These are phyloP conservation scores for Nyctibius grandis DNA, from an alignment of 2,797 vertebrate genomes.

Conservation along the genomic window DNA sequence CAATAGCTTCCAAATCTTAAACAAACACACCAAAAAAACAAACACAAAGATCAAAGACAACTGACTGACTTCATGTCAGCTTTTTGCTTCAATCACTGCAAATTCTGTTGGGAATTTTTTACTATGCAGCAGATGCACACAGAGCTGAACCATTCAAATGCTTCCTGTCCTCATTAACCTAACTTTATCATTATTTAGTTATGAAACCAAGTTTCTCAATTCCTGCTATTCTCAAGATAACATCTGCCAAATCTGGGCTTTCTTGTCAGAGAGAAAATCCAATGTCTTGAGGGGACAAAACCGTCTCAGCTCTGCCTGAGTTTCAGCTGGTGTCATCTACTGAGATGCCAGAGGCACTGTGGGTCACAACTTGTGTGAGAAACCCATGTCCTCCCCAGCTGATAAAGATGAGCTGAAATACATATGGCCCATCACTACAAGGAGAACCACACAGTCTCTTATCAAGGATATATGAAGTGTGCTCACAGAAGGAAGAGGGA, in stretches of 20 bases:
- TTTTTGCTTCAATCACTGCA: background rate
- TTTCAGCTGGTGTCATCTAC: background rate
- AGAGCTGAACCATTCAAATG: background rate
- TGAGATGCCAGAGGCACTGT: background rate
- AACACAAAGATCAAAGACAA: conserved; percentile 20
- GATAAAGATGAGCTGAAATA: background rate
- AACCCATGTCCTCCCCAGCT: background rate
- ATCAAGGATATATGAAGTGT: background rate
- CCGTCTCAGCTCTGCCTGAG: background rate
- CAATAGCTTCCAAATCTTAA: background rate
- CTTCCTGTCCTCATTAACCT: background rate
- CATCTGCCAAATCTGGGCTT: background rate
- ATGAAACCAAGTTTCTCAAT: conserved; percentile 20
- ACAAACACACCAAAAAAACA: background rate
- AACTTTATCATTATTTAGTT: conserved; percentile 9
- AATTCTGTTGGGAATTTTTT: background rate
- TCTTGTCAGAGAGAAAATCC: background rate
- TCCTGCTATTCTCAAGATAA: conserved; percentile 14
- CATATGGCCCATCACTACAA: background rate
- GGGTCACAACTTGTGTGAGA: background rate
- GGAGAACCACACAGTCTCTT: background rate
- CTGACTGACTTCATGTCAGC: background rate
- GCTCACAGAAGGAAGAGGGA: background rate
- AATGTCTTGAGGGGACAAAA: background rate
- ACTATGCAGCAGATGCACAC: background rate